Evolutionary conservation across 2,888 invertebrate species (phyloP).

Genomic region (Limulus polyphemus): DNA sequence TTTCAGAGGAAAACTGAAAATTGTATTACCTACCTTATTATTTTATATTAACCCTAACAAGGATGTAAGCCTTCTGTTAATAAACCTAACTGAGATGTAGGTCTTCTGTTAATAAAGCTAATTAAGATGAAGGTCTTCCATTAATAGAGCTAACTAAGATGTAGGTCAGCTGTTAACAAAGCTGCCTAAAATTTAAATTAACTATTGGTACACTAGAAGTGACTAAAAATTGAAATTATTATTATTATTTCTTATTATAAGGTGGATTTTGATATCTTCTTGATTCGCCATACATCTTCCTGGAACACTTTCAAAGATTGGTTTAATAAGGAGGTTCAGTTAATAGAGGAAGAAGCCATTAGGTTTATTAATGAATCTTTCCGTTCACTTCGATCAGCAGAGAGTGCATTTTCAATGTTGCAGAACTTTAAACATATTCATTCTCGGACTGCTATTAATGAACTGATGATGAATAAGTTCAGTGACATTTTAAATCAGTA

Average conservation of each 20-base stretch:
- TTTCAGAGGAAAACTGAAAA: too few species aligned
- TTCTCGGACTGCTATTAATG: conserved; percentile 57
- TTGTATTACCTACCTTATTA: too few species aligned
- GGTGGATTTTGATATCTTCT: conserved; percentile 71
- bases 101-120: too few species aligned
- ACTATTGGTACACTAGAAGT: background rate
- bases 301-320: conserved; percentile 71
- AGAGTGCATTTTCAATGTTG: conserved; percentile 65
- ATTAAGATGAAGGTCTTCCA: too few species aligned
- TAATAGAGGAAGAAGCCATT: conserved; percentile 66
- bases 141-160: too few species aligned
- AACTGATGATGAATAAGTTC: conserved; percentile 64
- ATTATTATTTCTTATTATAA: conserved; percentile 43
- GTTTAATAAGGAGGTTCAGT: conserved; percentile 58
- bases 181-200: too few species aligned
- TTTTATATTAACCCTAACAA: too few species aligned
- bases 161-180: too few species aligned
- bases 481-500: conserved; percentile 73
- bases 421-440: conserved; percentile 65
- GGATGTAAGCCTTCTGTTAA: too few species aligned
- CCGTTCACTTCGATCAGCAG: conserved; percentile 61
- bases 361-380: conserved; percentile 76
- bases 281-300: conserved; percentile 60
- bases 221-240: background rate
- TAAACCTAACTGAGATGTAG: too few species aligned